These are phyloP conservation scores for Trichonephila clavipes DNA, from an alignment of 1,140 invertebrate species.

Conservation along the genomic window DNA sequence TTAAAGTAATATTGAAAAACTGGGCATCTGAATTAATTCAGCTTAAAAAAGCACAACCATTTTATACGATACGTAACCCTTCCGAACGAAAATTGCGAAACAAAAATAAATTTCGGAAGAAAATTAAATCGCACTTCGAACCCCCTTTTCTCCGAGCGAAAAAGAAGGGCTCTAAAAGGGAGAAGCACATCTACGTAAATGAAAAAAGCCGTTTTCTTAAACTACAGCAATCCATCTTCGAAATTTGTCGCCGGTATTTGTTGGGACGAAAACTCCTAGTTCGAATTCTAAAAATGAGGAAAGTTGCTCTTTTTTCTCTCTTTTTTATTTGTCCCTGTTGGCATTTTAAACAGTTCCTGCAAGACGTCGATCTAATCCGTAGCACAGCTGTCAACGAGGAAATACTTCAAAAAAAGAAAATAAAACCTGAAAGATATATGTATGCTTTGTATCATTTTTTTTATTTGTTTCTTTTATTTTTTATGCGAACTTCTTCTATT, in stretches of 20 bases:
- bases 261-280: slow-evolving; percentile 41
- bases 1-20: no score
- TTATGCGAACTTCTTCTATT: background rate
- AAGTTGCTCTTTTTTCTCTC: slow-evolving; percentile 7
- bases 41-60: background rate
- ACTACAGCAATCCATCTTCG: slow-evolving; percentile 53
- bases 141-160: background rate
- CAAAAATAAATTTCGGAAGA: slow-evolving; percentile 21
- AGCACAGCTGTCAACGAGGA: slow-evolving; percentile 51
- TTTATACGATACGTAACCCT: background rate
- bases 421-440: background rate
- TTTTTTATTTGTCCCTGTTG: background rate
- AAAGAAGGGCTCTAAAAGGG: background rate
- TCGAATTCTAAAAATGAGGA: slow-evolving; percentile 3
- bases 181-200: slow-evolving; percentile 8
- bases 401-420: background rate
- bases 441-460: background rate
- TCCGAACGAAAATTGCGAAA: background rate
- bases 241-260: slow-evolving; percentile 65
- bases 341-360: slow-evolving; percentile 37
- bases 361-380: slow-evolving; percentile 50
- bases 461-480: background rate
- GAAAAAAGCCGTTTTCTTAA: slow-evolving; percentile 57
- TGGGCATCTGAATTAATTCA: background rate
- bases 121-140: background rate